Evolutionary conservation across 1,140 invertebrate species (phyloP), one percentile per base, ranked within the genome.

Genomic region (Plodia interpunctella): DNA sequence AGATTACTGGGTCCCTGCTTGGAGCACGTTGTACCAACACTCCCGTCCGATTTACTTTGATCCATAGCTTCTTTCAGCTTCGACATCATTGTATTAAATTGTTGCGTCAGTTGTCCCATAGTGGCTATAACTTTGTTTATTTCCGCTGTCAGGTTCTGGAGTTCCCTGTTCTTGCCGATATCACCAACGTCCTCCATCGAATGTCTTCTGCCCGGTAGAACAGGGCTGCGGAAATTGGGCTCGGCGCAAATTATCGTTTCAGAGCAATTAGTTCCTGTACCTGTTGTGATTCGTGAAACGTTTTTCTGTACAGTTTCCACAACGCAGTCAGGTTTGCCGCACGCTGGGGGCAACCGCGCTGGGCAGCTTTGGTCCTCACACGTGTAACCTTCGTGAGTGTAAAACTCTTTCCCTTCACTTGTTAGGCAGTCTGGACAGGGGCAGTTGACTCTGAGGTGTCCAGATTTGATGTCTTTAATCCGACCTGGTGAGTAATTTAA

Each of bases 351-450:
- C 6, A 32, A 5, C 10, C 11, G 4, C 10, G 30, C 30, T 10
- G 30, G 30, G 30, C 30, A 32, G 11, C 4, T 1, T 9, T 5
- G 3, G 10, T 11, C 11, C 10, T 3, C 11, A 9, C 30, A 32
- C 30, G 10, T 3, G 9, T 1, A 3, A 32, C 30, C 2, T n/a
- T 44, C n/a, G 4, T 44, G 4, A 25, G 9, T 35, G 15, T 44
- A 44, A 44, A 15, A 44, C 15, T 44, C 80, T 55, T 76, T 80
- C 0, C 72, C 74, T 9, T 63, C 20, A 17, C 55, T 49, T 0
- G 75, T 74, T 19, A 72, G 78, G 58, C 83, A 86, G 53, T 84
- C 80, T 4, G 81, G 81, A 57, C 81, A 87, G 0, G 83, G 83
- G 28, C 80, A 83, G 8, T 64, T 78, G 0, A 84, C 66, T 62